Evolutionary conservation across 1,140 invertebrate species (phyloP).

Genomic region (Bombus waltoni): DNA sequence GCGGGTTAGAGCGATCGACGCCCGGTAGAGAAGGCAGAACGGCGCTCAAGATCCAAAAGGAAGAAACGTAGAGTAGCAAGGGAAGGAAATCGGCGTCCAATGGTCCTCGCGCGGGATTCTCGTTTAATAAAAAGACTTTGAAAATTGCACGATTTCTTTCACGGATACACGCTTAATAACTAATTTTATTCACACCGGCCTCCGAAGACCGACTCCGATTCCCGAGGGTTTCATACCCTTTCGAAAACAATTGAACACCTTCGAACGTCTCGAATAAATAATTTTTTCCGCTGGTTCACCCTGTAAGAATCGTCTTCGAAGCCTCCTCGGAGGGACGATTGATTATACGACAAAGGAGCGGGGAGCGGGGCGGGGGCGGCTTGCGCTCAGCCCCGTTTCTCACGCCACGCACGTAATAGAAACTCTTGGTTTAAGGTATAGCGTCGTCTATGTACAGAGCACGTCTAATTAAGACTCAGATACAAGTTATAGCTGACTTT

Average conservation of each 20-base stretch:
- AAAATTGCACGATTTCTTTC: constrained; percentile 77
- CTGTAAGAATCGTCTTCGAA: constrained; percentile 21
- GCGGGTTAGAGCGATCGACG: too few species aligned
- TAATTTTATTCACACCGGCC: background rate
- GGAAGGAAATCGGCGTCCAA: constrained; percentile 46
- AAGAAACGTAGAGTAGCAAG: background rate
- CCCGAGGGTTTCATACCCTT: constrained; percentile 40
- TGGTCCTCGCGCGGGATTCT: constrained; percentile 55
- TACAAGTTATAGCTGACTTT: constrained; percentile 78
- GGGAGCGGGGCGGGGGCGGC: too few species aligned
- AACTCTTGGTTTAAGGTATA: constrained; percentile 35
- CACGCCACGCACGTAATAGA: constrained; percentile 39
- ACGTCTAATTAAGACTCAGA: constrained; percentile 75
- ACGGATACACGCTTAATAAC: constrained; percentile 23
- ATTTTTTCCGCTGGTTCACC: background rate
- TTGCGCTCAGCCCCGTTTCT: background rate
- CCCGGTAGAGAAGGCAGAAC: too few species aligned
- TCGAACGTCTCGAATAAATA: constrained; percentile 18
- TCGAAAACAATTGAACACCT: background rate
- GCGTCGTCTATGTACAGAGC: constrained; percentile 53
- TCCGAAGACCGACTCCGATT: constrained; percentile 18
- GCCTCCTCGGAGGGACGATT: background rate
- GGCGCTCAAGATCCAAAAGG: too few species aligned
- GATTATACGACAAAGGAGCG: background rate
- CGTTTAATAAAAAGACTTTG: constrained; percentile 66